Conservation (phyloP, 2,888 invertebrate genomes). For the Machimus rusticus region DNA sequence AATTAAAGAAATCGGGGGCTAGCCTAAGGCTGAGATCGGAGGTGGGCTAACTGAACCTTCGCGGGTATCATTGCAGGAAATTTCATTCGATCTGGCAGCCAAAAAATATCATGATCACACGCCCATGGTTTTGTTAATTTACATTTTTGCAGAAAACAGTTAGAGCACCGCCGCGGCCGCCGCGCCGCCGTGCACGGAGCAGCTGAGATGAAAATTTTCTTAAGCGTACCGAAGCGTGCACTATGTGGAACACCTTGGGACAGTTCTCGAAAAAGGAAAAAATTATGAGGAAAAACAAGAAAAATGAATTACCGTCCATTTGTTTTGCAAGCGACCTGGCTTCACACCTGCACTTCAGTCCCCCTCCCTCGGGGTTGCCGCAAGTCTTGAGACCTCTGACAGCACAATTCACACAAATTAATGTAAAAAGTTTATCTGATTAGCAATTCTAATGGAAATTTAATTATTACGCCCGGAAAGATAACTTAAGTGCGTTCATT, state of each 20-base stretch:
- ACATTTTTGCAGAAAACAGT: background rate
- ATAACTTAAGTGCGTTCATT: conserved; percentile 12
- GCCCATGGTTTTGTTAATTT: background rate
- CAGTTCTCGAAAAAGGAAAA: background rate
- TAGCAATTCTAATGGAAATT: conserved; percentile 39
- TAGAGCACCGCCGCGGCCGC: background rate
- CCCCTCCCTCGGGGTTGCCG: background rate
- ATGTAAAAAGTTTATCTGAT: conserved; percentile 39
- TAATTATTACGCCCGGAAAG: conserved; percentile 36
- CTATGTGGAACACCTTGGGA: background rate
- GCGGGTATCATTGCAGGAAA: background rate
- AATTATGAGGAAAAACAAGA: background rate
- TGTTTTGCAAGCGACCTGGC: background rate
- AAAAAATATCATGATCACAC: background rate
- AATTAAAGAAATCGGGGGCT: background rate
- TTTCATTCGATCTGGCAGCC: background rate
- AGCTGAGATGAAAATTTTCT: background rate
- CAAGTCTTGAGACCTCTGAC: background rate
- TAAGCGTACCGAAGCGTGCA: background rate
- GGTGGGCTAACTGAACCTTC: background rate
- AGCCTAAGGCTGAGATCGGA: background rate
- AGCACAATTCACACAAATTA: conserved; percentile 19
- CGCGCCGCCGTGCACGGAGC: background rate
- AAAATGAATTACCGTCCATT: background rate
- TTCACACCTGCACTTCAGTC: background rate